phyloP scores from a whole-genome alignment of 2,113 vertebrate genomes.

The Abramis brama region DNA sequence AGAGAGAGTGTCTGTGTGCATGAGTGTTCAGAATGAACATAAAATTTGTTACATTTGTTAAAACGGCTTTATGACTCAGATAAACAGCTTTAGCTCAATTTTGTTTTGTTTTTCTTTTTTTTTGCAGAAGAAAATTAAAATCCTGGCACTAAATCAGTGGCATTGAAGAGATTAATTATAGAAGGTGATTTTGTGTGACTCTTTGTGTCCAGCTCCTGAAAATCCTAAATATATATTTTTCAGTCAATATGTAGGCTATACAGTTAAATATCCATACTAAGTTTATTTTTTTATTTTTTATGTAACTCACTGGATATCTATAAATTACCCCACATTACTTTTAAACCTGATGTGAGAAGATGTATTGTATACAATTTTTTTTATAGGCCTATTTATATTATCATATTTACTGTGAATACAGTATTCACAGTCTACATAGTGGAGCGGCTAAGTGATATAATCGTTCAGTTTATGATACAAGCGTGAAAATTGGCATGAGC shows the following conservation, averaged over 20 bases:
- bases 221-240: background rate
- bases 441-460: too few species aligned
- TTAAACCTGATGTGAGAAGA: too few species aligned
- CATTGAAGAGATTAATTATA: background rate
- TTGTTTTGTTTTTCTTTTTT: background rate
- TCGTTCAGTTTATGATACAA: too few species aligned
- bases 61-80: background rate
- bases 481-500: too few species aligned
- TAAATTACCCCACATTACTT: too few species aligned
- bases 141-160: background rate
- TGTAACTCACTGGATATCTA: background rate
- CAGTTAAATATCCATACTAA: background rate
- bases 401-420: too few species aligned
- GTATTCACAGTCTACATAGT: too few species aligned
- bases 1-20: background rate
- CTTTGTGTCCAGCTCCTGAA: background rate
- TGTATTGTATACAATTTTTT: too few species aligned
- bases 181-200: background rate
- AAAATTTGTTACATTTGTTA: background rate
- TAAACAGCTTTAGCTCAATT: slow-evolving; percentile 23
- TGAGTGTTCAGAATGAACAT: background rate
- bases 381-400: too few species aligned
- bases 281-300: background rate
- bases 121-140: background rate
- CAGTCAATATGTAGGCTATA: background rate